phyloP scores from a whole-genome alignment of 2,888 invertebrate species.

The Drosophila putrida region DNA sequence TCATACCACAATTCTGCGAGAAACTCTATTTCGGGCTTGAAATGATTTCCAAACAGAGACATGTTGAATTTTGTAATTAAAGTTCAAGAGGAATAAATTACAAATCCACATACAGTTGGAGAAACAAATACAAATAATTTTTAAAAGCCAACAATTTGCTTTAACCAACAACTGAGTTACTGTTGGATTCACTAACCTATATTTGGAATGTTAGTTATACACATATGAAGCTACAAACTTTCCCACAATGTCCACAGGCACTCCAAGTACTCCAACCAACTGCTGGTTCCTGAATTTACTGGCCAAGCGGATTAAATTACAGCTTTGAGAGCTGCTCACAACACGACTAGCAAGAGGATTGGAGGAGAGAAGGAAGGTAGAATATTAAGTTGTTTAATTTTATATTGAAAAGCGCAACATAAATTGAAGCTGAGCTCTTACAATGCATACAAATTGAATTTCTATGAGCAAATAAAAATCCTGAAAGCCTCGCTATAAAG shows the following conservation, averaged over 20 bases:
- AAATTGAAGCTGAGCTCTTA: background rate
- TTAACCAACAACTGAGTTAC: background rate
- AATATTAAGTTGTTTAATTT: background rate
- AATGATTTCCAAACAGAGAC: no score
- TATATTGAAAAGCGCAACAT: background rate
- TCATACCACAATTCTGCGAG: no score
- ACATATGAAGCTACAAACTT: background rate
- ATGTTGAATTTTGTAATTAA: no score
- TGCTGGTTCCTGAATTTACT: constrained; percentile 15
- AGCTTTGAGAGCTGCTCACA: constrained; percentile 9
- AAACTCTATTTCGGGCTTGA: no score
- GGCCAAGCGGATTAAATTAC: constrained; percentile 38
- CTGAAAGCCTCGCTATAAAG: background rate
- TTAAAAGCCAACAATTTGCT: no score
- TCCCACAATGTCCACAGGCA: constrained; percentile 29
- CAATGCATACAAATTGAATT: constrained; percentile 1
- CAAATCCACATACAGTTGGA: no score
- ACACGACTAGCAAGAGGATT: no score
- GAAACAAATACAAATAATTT: no score
- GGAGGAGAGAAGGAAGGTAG: no score
- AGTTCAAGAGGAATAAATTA: no score
- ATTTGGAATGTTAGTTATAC: background rate
- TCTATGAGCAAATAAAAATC: background rate
- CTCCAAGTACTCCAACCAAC: background rate
- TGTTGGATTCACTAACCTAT: background rate